Percentiles rank a stretch among this genome's conserved stretches.
These are phyloP conservation scores for Vicugna pacos DNA, from an alignment of 2,113 vertebrate genomes.

Conservation along the genomic window DNA sequence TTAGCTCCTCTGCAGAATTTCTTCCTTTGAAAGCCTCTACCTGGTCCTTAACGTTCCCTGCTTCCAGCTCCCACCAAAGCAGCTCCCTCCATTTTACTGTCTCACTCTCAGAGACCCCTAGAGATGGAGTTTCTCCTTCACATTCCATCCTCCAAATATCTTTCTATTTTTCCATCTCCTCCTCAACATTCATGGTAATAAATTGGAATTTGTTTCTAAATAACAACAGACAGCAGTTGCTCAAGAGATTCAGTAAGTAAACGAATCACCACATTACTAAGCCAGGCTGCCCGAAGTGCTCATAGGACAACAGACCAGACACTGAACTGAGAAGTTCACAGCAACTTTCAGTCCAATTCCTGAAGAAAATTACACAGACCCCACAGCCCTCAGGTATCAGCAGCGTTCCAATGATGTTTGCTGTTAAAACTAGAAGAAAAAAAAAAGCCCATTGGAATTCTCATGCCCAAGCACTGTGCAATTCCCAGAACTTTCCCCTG, in stretches of 20 bases:
- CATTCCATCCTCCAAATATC: background rate
- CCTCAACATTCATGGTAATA: constrained; percentile 15
- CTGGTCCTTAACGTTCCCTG: background rate
- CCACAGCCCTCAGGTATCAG: constrained; percentile 16
- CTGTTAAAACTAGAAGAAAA: constrained; percentile 36
- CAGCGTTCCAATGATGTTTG: constrained; percentile 24
- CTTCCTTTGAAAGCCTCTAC: background rate
- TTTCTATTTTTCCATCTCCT: constrained; percentile 9
- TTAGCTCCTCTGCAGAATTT: background rate
- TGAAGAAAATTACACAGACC: constrained; percentile 25
- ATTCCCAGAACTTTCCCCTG: constrained; percentile 32
- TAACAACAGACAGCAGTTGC: background rate
- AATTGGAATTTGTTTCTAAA: constrained; percentile 56
- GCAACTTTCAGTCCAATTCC: constrained; percentile 49
- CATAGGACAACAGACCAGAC: background rate
- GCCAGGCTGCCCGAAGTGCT: background rate
- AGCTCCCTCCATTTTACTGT: background rate
- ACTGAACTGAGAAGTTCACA: constrained; percentile 50
- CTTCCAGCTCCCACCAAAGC: background rate
- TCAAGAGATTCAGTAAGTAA: constrained; percentile 48
- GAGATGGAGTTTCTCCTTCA: background rate
- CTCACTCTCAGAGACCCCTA: background rate
- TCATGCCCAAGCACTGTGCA: background rate
- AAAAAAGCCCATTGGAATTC: constrained; percentile 52
- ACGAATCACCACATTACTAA: constrained; percentile 40